A percentile compares a stretch with the other conserved stretches of the same genome.
Conservation (phyloP, 2,797 vertebrate genomes). For the Podargus strigoides region DNA sequence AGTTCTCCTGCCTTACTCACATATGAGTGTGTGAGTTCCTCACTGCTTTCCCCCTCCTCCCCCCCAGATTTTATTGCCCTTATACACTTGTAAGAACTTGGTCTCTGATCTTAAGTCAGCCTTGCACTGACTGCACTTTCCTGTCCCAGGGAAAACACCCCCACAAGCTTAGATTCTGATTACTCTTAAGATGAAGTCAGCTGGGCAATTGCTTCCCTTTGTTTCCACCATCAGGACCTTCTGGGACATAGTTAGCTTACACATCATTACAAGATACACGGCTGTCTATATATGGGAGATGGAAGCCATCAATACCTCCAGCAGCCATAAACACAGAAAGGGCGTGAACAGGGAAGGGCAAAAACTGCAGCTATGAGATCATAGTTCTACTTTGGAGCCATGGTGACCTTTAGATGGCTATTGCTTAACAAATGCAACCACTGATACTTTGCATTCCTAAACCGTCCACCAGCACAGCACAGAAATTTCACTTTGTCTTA, state of each 20-base stretch:
- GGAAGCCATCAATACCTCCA: neutral
- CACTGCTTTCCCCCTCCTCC: neutral
- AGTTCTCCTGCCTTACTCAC: neutral
- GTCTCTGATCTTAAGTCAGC: neutral
- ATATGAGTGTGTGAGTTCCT: neutral
- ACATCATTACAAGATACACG: neutral
- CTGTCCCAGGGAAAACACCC: neutral
- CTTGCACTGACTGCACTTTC: neutral
- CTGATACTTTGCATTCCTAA: neutral
- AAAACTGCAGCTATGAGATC: conserved; percentile 44
- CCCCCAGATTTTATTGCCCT: neutral
- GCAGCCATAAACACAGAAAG: neutral
- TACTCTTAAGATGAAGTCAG: neutral
- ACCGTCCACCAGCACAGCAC: rapidly evolving
- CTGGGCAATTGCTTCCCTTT: neutral
- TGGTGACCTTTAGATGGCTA: conserved; percentile 13
- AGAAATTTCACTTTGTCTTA: neutral
- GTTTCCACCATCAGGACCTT: neutral
- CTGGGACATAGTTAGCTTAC: neutral
- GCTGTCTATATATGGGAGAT: neutral
- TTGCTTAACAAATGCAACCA: neutral
- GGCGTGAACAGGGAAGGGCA: conserved; percentile 44
- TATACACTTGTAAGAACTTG: neutral
- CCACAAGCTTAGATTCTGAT: neutral
- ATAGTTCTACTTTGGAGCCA: conserved; percentile 13